These are phyloP conservation scores for Rosalia funebris DNA, from an alignment of 2,888 invertebrate species.

Conservation along the genomic window DNA sequence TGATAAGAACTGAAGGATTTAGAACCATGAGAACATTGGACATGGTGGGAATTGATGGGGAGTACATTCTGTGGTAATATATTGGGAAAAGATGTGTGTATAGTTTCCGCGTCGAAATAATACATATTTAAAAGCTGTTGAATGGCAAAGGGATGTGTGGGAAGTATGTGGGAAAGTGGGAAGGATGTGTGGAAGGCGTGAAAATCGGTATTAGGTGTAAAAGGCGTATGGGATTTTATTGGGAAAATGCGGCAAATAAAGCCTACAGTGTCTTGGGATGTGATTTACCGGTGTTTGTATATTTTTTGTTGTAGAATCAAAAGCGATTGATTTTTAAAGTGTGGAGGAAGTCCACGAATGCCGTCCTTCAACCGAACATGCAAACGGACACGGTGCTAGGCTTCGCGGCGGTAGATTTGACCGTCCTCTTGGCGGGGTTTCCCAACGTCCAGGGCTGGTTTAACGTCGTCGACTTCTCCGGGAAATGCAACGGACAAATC, in stretches of 20 bases:
- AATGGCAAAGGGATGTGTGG: too few relatives aligned
- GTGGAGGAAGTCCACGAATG: slow-evolving; percentile 68
- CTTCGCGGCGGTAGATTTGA: slow-evolving; percentile 70
- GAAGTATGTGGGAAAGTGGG: background rate
- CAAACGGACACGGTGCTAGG: slow-evolving; percentile 71
- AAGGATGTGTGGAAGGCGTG: too few relatives aligned
- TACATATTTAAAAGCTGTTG: too few relatives aligned
- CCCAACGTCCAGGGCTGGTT: slow-evolving; percentile 71
- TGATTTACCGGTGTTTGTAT: too few relatives aligned
- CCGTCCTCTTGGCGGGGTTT: slow-evolving; percentile 65
- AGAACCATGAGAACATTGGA: too few relatives aligned
- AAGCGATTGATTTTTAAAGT: slow-evolving; percentile 71
- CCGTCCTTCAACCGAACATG: slow-evolving; percentile 64
- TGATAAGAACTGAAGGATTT: too few relatives aligned
- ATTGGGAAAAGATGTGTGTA: too few relatives aligned
- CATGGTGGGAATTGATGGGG: too few relatives aligned
- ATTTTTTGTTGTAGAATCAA: slow-evolving; percentile 64
- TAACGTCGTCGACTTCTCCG: slow-evolving; percentile 71
- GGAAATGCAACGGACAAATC: slow-evolving; percentile 70
- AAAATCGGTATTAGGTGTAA: background rate
- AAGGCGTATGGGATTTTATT: background rate
- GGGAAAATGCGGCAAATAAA: background rate
- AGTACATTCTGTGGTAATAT: too few relatives aligned
- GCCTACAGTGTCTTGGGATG: too few relatives aligned
- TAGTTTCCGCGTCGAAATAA: too few relatives aligned